Evolutionary conservation across 2,113 vertebrate species (phyloP), one percentile per base, ranked within the genome.

Genomic region (Strigops habroptila): DNA sequence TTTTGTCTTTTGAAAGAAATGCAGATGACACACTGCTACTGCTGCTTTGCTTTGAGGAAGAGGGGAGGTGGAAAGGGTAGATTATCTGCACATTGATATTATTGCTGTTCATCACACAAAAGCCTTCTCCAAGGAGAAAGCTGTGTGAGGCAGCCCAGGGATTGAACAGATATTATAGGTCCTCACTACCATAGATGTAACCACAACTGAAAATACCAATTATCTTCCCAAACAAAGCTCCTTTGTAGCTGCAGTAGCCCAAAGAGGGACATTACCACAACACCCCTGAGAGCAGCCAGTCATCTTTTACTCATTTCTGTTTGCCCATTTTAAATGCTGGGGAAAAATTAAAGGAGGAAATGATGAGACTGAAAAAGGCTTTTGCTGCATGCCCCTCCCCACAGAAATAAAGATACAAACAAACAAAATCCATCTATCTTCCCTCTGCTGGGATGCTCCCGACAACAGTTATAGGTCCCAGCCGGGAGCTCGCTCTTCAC

Each of bases 201-300:
- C 81, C 82, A 83, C 75, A 77, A 95, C 14, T 85, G 83, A 90
- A 96, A 97, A 92, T 52, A 87, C 76, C 86, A 83, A 86, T 95
- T 96, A 94, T 75, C 59, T 84, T 94, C 82, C 88, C 82, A 88
- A 91, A 84, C 69, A 93, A 86, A 92, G 67, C 59, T 86, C 65
- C 91, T 82, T 74, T 80, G 59, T 59, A 94, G 70, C 74, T 91
- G 62, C 51, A 68, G 9, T 7, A 51, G 62, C 64, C 94, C 74
- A 8, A 48, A 71, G 71, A 95, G 83, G 39, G 60, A 68, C 37
- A 24, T 83, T 39, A 87, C 31, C 59, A 49, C 64, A 89, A 81
- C 8, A 73, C n/a, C 59, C 91, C 74, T 5, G 70, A 86, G 85
- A 74, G 33, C 24, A 92, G 43, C 57, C 78, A 92, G 81, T 39